phyloP scores from a whole-genome alignment of 2,888 invertebrate species.

The Lithophane socia region DNA sequence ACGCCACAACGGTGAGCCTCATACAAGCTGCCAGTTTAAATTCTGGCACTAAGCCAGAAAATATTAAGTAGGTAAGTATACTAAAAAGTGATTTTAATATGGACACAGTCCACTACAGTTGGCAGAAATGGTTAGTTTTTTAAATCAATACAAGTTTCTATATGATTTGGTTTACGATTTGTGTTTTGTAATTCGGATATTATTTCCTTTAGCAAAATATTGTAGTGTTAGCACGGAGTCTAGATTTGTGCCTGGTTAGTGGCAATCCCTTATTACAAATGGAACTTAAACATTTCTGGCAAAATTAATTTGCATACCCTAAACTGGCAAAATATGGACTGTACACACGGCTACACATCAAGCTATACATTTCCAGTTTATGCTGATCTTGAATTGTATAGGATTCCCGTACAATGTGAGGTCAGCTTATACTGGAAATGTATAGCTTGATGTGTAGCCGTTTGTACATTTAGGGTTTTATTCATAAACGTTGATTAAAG shows the following conservation, averaged over 20 bases:
- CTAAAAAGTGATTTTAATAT: slow-evolving; percentile 57
- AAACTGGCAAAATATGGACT: too few species aligned
- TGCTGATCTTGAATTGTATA: too few species aligned
- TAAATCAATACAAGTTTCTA: not conserved
- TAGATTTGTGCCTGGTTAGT: not conserved
- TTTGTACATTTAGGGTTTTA: too few species aligned
- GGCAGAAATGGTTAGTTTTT: slow-evolving; percentile 1
- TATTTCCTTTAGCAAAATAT: not conserved
- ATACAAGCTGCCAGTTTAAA: slow-evolving; percentile 42
- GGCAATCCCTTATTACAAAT: not conserved
- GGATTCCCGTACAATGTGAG: too few species aligned
- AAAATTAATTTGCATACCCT: not conserved
- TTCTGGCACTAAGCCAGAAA: slow-evolving; percentile 56
- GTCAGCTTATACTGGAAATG: too few species aligned
- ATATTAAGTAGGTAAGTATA: slow-evolving; percentile 15
- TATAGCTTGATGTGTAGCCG: too few species aligned
- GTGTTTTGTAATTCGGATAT: not conserved
- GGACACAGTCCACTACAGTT: slow-evolving; percentile 37
- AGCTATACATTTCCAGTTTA: too few species aligned
- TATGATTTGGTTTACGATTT: not conserved
- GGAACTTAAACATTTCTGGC: not conserved
- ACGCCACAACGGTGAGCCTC: slow-evolving; percentile 33
- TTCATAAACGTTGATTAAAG: too few species aligned
- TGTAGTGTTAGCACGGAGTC: not conserved
- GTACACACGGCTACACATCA: too few species aligned